A percentile compares a stretch with the other conserved stretches of the same genome.
Evolutionary conservation across 64 coral and sea anemone genomes (phyloP).

Genomic region (Montipora capricornis): DNA sequence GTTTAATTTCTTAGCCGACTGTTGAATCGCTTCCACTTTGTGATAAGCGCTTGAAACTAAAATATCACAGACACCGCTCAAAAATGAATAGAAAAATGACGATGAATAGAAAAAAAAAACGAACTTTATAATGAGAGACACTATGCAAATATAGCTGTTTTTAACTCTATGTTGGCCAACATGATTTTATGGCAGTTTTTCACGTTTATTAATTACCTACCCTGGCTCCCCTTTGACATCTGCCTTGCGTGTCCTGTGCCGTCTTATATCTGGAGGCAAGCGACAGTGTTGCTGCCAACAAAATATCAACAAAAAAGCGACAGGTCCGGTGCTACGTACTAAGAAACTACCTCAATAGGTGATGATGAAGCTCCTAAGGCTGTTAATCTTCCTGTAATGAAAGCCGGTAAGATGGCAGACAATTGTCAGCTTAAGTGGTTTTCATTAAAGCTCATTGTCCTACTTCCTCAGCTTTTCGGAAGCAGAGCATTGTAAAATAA

Average conservation of each 20-base stretch:
- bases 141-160: slow-evolving; percentile 23
- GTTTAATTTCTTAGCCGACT: too few species aligned
- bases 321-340: neutral
- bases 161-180: neutral
- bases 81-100: neutral
- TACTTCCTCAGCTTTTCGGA: neutral
- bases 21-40: neutral
- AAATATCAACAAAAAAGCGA: neutral
- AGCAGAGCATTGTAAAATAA: slow-evolving; percentile 16
- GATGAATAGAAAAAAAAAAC: neutral
- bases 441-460: slow-evolving; percentile 6
- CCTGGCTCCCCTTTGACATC: too few species aligned
- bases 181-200: neutral
- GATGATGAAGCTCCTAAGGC: neutral
- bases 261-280: neutral
- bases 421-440: slow-evolving; percentile 4
- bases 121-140: neutral
- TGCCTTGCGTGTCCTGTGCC: neutral
- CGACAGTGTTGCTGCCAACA: neutral
- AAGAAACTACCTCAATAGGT: neutral
- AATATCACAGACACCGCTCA: neutral
- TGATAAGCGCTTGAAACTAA: slow-evolving; percentile 1
- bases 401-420: neutral
- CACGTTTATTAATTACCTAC: slow-evolving; percentile 2
- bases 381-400: slow-evolving; percentile 7